Conservation (phyloP, 2,888 invertebrate genomes). For the Amiota mariae region DNA sequence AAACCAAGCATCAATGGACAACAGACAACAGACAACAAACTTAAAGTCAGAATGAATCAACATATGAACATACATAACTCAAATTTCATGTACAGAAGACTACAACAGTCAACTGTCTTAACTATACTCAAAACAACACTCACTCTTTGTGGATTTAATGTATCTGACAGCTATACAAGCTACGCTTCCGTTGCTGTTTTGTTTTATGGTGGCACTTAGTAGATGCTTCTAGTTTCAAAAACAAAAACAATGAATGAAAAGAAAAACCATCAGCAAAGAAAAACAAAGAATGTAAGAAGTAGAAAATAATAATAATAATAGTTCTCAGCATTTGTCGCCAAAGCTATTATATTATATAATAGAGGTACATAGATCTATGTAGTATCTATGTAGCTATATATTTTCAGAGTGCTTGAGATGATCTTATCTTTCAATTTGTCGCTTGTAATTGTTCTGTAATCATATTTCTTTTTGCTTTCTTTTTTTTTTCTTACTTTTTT, state of each 20-base stretch:
- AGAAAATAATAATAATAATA: neutral
- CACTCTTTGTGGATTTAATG: conserved; percentile 29
- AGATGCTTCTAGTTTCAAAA: neutral
- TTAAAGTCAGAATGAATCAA: conserved; percentile 39
- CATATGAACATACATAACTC: conserved; percentile 4
- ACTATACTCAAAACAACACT: conserved; percentile 39
- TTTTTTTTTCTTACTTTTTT: neutral
- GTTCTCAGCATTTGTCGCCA: conserved; percentile 46
- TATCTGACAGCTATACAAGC: conserved; percentile 30
- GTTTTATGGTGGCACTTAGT: conserved; percentile 1
- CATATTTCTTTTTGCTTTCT: conserved; percentile 38
- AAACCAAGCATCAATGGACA: conserved; percentile 56
- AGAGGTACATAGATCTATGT: neutral
- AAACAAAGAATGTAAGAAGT: neutral
- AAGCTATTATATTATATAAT: conserved; percentile 25
- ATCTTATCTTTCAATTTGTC: conserved; percentile 59
- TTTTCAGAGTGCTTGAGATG: conserved; percentile 19
- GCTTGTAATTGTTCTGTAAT: conserved; percentile 61
- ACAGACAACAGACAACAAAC: neutral
- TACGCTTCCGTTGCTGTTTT: conserved; percentile 55
- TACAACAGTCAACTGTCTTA: conserved; percentile 32
- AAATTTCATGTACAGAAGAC: conserved; percentile 27
- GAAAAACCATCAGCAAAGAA: neutral
- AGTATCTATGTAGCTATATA: neutral
- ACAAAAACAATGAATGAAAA: neutral